Conservation (phyloP, 2,888 invertebrate species). For the Choreutis nemorana region DNA sequence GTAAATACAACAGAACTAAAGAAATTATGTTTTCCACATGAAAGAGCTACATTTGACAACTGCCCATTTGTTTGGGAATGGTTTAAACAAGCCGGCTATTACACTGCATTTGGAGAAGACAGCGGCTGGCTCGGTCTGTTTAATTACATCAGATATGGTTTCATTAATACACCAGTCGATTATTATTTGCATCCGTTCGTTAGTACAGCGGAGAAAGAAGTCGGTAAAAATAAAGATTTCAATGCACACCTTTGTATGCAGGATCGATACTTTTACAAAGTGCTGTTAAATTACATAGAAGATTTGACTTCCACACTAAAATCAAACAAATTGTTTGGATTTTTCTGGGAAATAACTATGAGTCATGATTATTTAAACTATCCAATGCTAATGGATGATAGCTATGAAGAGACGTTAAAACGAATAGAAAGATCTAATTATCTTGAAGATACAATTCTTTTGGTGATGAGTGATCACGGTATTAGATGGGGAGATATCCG, state of each 20-base stretch:
- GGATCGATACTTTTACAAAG: constrained; percentile 71
- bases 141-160: constrained; percentile 81
- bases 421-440: constrained; percentile 55
- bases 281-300: constrained; percentile 74
- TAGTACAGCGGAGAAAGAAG: constrained; percentile 70
- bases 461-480: constrained; percentile 90
- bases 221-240: constrained; percentile 70
- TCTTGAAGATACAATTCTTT: constrained; percentile 72
- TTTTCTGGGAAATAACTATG: constrained; percentile 85
- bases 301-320: constrained; percentile 69
- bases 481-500: constrained; percentile 87
- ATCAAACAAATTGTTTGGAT: constrained; percentile 74
- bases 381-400: constrained; percentile 76
- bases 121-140: constrained; percentile 80
- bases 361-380: constrained; percentile 87
- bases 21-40: constrained; percentile 69
- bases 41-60: constrained; percentile 71
- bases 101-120: constrained; percentile 86
- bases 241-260: constrained; percentile 78
- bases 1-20: constrained; percentile 70
- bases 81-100: constrained; percentile 74
- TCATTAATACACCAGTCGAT: constrained; percentile 81
- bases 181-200: constrained; percentile 83
- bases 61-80: constrained; percentile 88
- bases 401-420: constrained; percentile 67